These are phyloP conservation scores for Sylvia borin DNA, from an alignment of 2,797 vertebrate genomes.

Conservation along the genomic window DNA sequence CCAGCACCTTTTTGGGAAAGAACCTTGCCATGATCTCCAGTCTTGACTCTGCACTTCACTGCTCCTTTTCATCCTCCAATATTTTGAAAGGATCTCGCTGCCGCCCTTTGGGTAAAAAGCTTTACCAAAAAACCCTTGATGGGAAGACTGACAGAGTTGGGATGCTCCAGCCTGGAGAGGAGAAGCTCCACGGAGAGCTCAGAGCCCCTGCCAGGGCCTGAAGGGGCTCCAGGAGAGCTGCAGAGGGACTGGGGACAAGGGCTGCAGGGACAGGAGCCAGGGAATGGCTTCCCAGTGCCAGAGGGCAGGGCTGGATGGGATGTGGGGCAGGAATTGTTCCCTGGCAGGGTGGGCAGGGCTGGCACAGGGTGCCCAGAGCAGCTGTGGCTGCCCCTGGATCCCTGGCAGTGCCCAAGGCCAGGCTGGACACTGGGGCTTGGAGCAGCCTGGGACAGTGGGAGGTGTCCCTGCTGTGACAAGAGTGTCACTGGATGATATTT, in stretches of 20 bases:
- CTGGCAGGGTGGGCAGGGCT: not conserved
- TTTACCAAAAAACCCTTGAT: not conserved
- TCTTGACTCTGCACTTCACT: not conserved
- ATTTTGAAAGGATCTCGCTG: not conserved
- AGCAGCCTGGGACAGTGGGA: not conserved
- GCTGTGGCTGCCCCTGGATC: not conserved
- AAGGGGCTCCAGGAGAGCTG: not conserved
- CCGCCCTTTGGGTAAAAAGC: not conserved
- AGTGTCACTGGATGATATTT: accelerated
- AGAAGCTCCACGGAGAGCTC: not conserved
- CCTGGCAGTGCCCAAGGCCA: not conserved
- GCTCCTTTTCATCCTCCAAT: not conserved
- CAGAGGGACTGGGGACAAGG: not conserved
- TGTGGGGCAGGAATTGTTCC: not conserved
- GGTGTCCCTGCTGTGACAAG: not conserved
- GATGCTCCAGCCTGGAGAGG: not conserved
- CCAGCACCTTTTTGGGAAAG: not conserved
- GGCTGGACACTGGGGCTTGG: not conserved
- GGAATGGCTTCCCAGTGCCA: not conserved
- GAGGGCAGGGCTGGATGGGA: not conserved
- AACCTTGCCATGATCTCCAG: accelerated
- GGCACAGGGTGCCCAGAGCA: accelerated
- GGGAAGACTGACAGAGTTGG: too few species aligned
- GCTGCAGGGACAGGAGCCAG: accelerated
- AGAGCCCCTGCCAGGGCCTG: accelerated